Evolutionary conservation across 2,797 vertebrate genomes (phyloP), one percentile per base, ranked within the genome.

Genomic region (Dryobates pubescens): DNA sequence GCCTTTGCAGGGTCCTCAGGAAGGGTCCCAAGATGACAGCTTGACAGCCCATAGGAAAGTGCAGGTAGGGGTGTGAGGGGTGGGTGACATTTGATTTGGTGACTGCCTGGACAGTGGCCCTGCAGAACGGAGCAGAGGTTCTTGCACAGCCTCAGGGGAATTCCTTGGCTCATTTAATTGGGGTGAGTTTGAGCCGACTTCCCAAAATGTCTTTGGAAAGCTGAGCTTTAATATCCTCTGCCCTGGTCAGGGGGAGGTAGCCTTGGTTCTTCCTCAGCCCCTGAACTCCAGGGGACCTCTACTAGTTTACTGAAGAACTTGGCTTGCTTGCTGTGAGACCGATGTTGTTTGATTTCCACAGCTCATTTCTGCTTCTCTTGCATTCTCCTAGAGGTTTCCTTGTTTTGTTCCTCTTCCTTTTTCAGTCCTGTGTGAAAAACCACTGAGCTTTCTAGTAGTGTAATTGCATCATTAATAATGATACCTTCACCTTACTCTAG

Each of bases 401-500:
- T 29, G 45, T 34, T 88, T 88, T 54, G 8, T 67, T 68, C 17
- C 43, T 88, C 30, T 81, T 82, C 51, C 63, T 30, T 95, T 91
- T 76, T 70, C 71, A 47, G 65, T 47, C 34, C 56, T 58, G 32
- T 38, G 26, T 69, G 65, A 62, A 92, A 88, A 91, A 63, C 4
- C 41, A 65, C 75, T 59, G 68, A 88, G 74, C 51, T 91, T 88
- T 64, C 45, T 67, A 64, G 61, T 26, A 29, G 58, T 79, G 38
- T 77, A 84, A 94, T 90, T 77, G 54, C 41, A 68, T 83, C 49
- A 91, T 93, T 81, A 88, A 78, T 86, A 94, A 87, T 65, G 85
- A 83, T 69, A 75, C 34, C 59, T 86, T 59, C 62, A 81, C 72
- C 75, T 88, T 77, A 70, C 57, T 78, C 59, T 62, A 27, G 80